Evolutionary conservation across 2,113 vertebrate species (phyloP).

Genomic region (Cairina moschata): DNA sequence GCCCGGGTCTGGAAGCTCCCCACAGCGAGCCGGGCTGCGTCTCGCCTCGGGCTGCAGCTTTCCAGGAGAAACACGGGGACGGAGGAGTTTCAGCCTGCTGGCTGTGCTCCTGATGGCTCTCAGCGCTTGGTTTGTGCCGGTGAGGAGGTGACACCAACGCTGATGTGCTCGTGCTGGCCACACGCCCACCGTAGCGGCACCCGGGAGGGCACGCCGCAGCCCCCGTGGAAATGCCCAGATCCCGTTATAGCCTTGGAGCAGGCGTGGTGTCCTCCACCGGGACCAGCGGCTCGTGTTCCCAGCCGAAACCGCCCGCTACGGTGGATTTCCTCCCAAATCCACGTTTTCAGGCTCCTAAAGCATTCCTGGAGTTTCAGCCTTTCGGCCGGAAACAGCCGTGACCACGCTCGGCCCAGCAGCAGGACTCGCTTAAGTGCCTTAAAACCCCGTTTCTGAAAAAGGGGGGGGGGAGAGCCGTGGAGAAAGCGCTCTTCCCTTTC

Average conservation of each 20-base stretch:
- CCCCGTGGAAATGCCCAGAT: no score
- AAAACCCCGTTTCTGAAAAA: background rate
- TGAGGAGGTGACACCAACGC: rapidly evolving
- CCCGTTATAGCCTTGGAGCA: background rate
- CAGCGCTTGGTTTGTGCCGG: background rate
- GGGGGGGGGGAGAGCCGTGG: background rate
- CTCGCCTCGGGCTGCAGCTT: background rate
- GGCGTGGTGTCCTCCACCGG: background rate
- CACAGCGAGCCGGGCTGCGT: background rate
- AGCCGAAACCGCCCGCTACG: background rate
- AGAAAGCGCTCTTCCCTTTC: background rate
- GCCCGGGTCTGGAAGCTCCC: background rate
- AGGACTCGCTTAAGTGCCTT: background rate
- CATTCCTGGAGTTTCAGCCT: conserved; percentile 4
- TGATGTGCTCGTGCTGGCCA: background rate
- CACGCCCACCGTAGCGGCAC: rapidly evolving
- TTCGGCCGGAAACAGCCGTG: background rate
- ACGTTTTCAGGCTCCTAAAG: background rate
- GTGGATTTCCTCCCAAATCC: conserved; percentile 42
- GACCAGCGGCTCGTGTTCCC: background rate
- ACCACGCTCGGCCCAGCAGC: background rate
- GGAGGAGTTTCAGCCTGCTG: background rate
- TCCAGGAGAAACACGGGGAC: background rate
- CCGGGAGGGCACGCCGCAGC: background rate
- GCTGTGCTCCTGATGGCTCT: background rate